Percentiles rank a stretch among this genome's conserved stretches.
Conservation (phyloP, 2,888 invertebrate species). For the Stramonita haemastoma region DNA sequence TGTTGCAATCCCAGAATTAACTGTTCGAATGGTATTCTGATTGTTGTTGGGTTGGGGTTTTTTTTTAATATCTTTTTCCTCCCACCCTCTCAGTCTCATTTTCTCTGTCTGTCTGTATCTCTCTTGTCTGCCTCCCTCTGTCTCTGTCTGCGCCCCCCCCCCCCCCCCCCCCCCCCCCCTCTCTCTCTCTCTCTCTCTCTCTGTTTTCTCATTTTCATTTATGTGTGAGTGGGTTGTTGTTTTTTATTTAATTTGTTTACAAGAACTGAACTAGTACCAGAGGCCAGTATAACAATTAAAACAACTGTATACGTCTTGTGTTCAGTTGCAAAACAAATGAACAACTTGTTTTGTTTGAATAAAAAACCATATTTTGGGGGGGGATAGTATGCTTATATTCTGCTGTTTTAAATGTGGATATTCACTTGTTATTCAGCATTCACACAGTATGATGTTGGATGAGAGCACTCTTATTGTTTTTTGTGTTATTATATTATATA, state of each 20-base stretch:
- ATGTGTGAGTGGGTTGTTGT: not conserved
- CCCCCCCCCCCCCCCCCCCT: not conserved
- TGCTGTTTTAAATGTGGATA: not conserved
- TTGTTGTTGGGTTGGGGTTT: no score
- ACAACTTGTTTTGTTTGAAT: not conserved
- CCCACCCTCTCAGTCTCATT: no score
- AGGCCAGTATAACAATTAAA: conserved; percentile 14
- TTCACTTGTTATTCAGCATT: conserved; percentile 17
- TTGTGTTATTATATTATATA: not conserved
- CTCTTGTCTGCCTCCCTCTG: conserved; percentile 1
- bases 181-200: not conserved
- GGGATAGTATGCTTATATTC: not conserved
- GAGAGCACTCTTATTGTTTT: conserved; percentile 16
- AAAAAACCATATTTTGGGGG: no score
- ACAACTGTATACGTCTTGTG: conserved; percentile 5
- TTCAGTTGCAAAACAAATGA: not conserved
- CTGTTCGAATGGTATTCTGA: no score
- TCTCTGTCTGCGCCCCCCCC: no score
- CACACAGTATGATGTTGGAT: not conserved
- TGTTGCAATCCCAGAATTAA: no score
- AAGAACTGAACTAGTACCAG: not conserved
- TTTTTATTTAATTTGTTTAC: no score
- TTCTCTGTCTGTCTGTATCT: not conserved
- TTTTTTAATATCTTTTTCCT: no score
- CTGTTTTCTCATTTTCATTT: not conserved